Evolutionary conservation across 1,140 invertebrate species (phyloP).

Genomic region (Zophobas morio): DNA sequence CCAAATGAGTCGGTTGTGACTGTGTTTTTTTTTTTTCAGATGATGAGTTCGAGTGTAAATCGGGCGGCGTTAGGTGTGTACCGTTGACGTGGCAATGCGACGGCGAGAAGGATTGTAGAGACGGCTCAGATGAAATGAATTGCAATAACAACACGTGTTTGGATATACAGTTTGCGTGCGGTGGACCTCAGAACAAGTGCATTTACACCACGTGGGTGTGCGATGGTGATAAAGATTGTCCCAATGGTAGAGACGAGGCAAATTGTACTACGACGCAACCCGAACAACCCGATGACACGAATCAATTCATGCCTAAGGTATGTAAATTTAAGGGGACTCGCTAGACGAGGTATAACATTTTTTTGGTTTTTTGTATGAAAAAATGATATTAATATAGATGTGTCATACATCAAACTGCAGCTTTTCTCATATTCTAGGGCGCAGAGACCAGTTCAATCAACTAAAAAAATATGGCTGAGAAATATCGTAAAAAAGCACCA

Average conservation of each 20-base stretch:
- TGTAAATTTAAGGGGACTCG: neutral
- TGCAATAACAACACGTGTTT: slow-evolving; percentile 72
- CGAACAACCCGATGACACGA: slow-evolving; percentile 8
- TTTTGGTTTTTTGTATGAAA: no score
- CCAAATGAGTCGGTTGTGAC: neutral
- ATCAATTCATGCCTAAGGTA: slow-evolving; percentile 52
- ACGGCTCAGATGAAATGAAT: slow-evolving; percentile 64
- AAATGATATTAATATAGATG: no score
- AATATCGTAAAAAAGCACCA: no score
- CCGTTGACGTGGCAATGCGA: slow-evolving; percentile 76
- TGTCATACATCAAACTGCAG: no score
- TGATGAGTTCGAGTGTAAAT: slow-evolving; percentile 63
- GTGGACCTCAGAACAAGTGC: slow-evolving; percentile 72
- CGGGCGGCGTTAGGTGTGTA: slow-evolving; percentile 73
- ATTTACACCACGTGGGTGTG: slow-evolving; percentile 83
- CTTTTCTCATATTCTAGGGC: no score
- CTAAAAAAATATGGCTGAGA: no score
- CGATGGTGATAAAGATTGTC: slow-evolving; percentile 81
- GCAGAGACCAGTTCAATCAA: no score
- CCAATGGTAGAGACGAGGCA: slow-evolving; percentile 79
- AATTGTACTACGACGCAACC: slow-evolving; percentile 71
- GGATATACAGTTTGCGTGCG: slow-evolving; percentile 78
- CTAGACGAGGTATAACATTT: no score
- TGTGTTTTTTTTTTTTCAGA: slow-evolving; percentile 37
- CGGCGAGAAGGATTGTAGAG: slow-evolving; percentile 64